These are phyloP conservation scores for Lasioglossum lativentre DNA, from an alignment of 2,888 invertebrate genomes.

Conservation along the genomic window DNA sequence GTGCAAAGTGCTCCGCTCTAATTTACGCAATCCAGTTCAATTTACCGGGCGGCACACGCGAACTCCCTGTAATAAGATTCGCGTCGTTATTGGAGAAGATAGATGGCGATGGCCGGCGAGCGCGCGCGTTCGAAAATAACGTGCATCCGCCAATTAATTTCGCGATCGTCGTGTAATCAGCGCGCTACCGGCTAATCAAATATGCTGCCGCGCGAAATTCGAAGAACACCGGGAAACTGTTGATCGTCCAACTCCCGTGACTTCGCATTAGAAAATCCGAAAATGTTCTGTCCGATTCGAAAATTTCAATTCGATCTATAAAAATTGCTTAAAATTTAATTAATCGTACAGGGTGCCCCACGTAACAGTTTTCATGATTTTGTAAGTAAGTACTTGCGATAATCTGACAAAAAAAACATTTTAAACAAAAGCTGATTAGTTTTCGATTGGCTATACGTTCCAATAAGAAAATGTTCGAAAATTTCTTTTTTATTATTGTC, in stretches of 20 bases:
- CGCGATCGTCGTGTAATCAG: slow-evolving; percentile 7
- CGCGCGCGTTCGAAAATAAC: slow-evolving; percentile 27
- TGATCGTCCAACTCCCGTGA: not conserved
- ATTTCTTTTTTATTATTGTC: too few relatives aligned
- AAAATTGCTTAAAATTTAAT: not conserved
- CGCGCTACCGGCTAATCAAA: not conserved
- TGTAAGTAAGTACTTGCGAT: too few relatives aligned
- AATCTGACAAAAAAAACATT: too few relatives aligned
- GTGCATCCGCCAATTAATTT: slow-evolving; percentile 21
- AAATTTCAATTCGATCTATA: not conserved
- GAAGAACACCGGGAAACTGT: not conserved
- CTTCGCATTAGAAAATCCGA: not conserved
- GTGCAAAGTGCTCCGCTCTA: slow-evolving; percentile 41
- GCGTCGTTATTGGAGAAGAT: slow-evolving; percentile 36
- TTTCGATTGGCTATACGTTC: too few relatives aligned
- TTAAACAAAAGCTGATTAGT: too few relatives aligned
- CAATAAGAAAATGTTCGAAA: too few relatives aligned
- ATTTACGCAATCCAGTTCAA: slow-evolving; percentile 47
- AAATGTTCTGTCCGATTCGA: not conserved
- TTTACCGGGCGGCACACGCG: slow-evolving; percentile 29
- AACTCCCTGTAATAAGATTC: slow-evolving; percentile 49
- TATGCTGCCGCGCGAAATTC: not conserved
- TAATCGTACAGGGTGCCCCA: too few relatives aligned
- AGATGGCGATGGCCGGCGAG: slow-evolving; percentile 13
- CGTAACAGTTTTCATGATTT: too few relatives aligned